Base-by-base conservation (phyloP, 2,888 invertebrate genomes). In the Therioaphis trifolii region DNA sequence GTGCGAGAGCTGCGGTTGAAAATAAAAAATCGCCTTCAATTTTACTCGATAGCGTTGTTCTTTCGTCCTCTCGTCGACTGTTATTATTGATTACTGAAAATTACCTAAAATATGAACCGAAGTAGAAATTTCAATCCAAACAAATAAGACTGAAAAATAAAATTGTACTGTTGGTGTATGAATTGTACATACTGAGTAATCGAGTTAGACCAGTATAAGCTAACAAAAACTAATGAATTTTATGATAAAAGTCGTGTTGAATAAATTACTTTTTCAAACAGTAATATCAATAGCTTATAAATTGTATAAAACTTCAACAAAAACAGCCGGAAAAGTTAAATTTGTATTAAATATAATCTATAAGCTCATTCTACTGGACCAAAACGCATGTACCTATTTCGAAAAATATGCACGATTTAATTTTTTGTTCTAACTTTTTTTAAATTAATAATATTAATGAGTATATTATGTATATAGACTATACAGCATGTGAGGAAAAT, bases 241-340 rank as follows among this genome's bases (percentile, higher is more conserved):
- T 55, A 21, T 55, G n/a, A 9, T 18, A 21, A 55, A 55, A 21
- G n/a, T 55, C 9, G 18, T 55, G 55, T 21, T 18, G 21, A n/a
- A 55, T 55, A 55, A 55, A 55, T 49, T 35, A 35, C 18, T n/a
- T 35, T 66, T 40, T n/a, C 35, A 66, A 66, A 66, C 66, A n/a
- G n/a, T 66, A 66, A 40, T 66, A 15, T 74, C 74, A 74, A 74
- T 74, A 74, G 40, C 21, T 7, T 55, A 11, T 35, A 52, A 7
- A 74, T 21, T 74, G 35, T 35, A 7, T 21, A 40, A 2, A 21
- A 40, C 40, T 74, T 55, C 11, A 35, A 21, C 40, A 21, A 35
- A 72, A 11, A 40, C 55, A n/a, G 0, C 21, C 21, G 21, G 21
- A 18, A 5, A 55, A 49, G 3, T n/a, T n/a, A n/a, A n/a, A n/a